These are phyloP conservation scores for Ypsolopha scabrella DNA, from an alignment of 2,888 invertebrate genomes.

Conservation along the genomic window DNA sequence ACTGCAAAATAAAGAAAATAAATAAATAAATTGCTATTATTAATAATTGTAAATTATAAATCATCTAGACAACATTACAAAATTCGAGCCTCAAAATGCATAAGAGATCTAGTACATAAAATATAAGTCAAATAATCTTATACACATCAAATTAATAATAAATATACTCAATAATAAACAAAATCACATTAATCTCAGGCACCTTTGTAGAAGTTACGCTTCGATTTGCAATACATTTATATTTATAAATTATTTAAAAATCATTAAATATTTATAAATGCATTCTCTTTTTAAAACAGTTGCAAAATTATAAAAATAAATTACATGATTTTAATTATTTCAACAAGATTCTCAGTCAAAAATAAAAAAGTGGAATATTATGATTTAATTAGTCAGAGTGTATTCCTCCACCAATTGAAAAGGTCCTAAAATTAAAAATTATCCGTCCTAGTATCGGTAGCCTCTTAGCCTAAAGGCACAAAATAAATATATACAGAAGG, in stretches of 20 bases:
- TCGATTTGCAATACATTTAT: not conserved
- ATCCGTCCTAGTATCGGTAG: no score
- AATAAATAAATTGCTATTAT: no score
- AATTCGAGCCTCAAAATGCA: constrained; percentile 38
- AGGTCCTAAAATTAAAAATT: no score
- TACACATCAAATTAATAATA: not conserved
- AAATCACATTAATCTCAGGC: constrained; percentile 1
- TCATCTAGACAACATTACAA: constrained; percentile 1
- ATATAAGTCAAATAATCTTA: not conserved
- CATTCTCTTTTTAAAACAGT: not conserved
- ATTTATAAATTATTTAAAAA: no score
- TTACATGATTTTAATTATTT: not conserved
- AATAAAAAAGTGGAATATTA: no score
- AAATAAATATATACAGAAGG: no score
- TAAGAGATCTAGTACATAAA: constrained; percentile 31
- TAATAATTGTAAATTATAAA: no score
- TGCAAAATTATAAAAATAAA: not conserved
- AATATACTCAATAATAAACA: not conserved
- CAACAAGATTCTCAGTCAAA: no score
- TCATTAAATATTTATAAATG: not conserved
- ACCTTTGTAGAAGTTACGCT: constrained; percentile 1
- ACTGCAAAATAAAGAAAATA: no score
- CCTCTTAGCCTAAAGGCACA: no score
- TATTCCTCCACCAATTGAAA: no score
- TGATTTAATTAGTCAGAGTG: no score